Evolutionary conservation across 2,888 invertebrate species (phyloP).

Genomic region (Ceraclea dissimilis): DNA sequence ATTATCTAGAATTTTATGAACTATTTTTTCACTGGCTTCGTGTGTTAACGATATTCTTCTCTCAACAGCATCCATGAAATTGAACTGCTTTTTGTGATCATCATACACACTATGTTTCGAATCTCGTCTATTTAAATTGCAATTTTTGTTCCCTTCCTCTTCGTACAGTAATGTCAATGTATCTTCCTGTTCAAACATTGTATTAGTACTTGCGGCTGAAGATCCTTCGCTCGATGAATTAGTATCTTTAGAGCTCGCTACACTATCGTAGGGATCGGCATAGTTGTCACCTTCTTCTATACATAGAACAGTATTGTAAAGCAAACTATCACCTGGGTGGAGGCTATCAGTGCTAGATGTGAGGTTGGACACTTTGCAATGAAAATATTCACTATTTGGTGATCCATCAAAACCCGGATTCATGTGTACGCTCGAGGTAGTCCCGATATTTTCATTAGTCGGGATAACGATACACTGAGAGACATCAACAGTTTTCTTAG

Average conservation of each 20-base stretch:
- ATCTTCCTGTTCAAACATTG: neutral
- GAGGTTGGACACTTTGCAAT: neutral
- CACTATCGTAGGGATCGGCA: neutral
- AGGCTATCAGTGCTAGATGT: neutral
- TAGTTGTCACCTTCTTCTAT: neutral
- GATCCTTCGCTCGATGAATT: neutral
- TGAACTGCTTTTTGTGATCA: too few species aligned
- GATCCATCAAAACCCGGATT: neutral
- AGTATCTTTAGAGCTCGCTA: neutral
- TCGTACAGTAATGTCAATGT: neutral
- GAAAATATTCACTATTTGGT: neutral
- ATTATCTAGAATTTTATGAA: constrained; percentile 5
- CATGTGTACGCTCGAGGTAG: too few species aligned
- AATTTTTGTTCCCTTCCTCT: neutral
- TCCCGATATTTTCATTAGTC: too few species aligned
- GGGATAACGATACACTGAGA: too few species aligned
- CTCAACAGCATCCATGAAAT: neutral
- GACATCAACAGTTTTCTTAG: too few species aligned
- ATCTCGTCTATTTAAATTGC: neutral
- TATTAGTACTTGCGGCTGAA: neutral
- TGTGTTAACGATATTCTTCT: neutral
- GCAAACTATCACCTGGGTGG: neutral
- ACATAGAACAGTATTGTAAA: neutral
- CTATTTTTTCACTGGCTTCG: neutral
- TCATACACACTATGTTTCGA: neutral